Conservation (phyloP, 1,140 invertebrate genomes). For the Caenorhabditis briggsae region DNA sequence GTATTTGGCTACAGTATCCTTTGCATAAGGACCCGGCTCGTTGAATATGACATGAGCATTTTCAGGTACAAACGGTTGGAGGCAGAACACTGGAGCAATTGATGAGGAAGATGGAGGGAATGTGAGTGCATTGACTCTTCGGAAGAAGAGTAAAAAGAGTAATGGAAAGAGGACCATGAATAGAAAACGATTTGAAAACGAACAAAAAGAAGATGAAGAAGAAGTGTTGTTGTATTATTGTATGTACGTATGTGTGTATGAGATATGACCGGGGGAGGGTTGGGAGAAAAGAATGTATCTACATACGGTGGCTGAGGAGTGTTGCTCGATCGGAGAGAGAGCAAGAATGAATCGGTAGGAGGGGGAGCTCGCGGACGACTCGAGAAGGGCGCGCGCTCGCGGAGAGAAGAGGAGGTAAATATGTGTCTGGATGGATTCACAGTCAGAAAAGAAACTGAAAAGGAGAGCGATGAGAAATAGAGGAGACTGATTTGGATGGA, state of each 20-base stretch:
- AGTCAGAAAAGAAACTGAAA: no score
- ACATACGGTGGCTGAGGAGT: constrained; percentile 3
- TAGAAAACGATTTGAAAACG: neutral
- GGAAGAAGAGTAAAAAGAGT: constrained; percentile 43
- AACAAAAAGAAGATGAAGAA: neutral
- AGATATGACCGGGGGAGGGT: constrained; percentile 11
- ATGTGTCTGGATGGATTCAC: no score
- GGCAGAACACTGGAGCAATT: constrained; percentile 8
- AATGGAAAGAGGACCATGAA: constrained; percentile 27
- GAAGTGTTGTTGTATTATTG: constrained; percentile 14
- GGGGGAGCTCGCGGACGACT: neutral
- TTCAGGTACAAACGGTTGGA: constrained; percentile 66
- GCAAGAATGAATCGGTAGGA: neutral
- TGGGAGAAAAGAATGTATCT: constrained; percentile 34
- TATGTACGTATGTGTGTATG: neutral
- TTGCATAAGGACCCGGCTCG: constrained; percentile 64
- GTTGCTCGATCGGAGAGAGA: constrained; percentile 3
- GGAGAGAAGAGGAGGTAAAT: neutral
- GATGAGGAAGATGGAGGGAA: constrained; percentile 61
- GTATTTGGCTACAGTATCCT: constrained; percentile 65
- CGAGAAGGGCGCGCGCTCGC: neutral
- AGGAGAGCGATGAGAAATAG: no score
- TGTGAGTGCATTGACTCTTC: constrained; percentile 8
- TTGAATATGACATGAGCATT: constrained; percentile 67
- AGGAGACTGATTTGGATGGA: no score